Evolutionary conservation across 2,797 vertebrate species (phyloP).

Genomic region (Falco cherrug): DNA sequence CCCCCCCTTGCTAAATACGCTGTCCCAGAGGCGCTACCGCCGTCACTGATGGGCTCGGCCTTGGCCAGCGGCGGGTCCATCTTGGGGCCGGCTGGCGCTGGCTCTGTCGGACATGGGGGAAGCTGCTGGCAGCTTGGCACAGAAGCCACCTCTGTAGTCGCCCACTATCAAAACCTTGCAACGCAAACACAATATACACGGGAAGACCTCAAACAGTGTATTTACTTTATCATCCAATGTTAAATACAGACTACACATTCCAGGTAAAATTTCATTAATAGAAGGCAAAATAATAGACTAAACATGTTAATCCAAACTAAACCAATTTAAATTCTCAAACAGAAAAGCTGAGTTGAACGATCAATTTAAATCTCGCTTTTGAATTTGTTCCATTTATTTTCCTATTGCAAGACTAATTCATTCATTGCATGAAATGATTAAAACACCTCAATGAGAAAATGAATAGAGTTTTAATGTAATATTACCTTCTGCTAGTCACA

Average conservation of each 20-base stretch:
- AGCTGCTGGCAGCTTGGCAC: background rate
- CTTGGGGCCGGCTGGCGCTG: background rate
- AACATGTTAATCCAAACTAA: background rate
- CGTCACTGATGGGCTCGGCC: background rate
- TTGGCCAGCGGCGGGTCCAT: background rate
- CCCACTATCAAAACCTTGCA: background rate
- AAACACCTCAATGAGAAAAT: background rate
- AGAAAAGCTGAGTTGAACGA: background rate
- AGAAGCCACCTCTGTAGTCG: background rate
- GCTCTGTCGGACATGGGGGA: rapidly evolving
- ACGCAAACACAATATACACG: background rate
- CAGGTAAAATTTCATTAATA: background rate
- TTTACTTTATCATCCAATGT: background rate
- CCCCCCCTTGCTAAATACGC: background rate
- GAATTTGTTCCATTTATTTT: background rate
- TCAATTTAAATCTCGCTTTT: constrained; percentile 5
- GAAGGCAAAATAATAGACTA: background rate
- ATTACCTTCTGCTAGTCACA: background rate
- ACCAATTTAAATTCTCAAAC: background rate
- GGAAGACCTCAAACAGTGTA: background rate
- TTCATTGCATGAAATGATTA: background rate
- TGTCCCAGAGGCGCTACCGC: background rate
- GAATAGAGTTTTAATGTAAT: background rate
- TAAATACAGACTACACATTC: background rate
- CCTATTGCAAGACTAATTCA: background rate